phyloP scores from a whole-genome alignment of 1,140 invertebrate species.

The Drosophila pseudoananassae region DNA sequence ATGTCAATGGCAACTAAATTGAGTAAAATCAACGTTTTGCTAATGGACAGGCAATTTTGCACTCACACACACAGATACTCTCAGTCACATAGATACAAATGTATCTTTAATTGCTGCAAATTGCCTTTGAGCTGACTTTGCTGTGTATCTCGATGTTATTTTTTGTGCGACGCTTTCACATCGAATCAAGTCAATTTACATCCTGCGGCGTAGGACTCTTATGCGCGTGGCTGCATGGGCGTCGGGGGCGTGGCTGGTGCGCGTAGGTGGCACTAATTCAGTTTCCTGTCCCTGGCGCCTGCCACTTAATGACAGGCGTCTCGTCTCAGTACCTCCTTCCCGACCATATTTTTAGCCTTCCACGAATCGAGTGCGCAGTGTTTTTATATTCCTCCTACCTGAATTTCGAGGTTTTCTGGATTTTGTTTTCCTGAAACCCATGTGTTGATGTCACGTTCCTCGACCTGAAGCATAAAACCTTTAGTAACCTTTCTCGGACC shows the following conservation, averaged over 20 bases:
- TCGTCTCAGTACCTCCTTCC: conserved; percentile 10
- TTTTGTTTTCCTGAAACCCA: conserved; percentile 9
- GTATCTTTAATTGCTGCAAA: conserved; percentile 63
- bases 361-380: conserved; percentile 28
- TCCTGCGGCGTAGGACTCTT: conserved; percentile 38
- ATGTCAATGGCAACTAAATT: conserved; percentile 81
- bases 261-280: conserved; percentile 54
- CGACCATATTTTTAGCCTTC: conserved; percentile 29
- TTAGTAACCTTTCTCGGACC: conserved; percentile 2
- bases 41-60: conserved; percentile 70
- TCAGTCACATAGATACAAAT: conserved; percentile 38
- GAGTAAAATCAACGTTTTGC: conserved; percentile 51
- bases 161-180: conserved; percentile 23
- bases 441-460: conserved; percentile 50
- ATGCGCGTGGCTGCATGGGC: background rate
- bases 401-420: conserved; percentile 14
- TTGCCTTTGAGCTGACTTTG: conserved; percentile 56
- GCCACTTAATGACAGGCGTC: conserved; percentile 50
- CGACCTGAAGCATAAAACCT: background rate
- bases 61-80: conserved; percentile 17
- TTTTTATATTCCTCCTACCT: conserved; percentile 12
- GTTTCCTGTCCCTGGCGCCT: conserved; percentile 52
- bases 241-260: conserved; percentile 9
- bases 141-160: background rate
- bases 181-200: conserved; percentile 46